Conservation (phyloP, 1,140 invertebrate species). For the Lasioglossum albipes region DNA sequence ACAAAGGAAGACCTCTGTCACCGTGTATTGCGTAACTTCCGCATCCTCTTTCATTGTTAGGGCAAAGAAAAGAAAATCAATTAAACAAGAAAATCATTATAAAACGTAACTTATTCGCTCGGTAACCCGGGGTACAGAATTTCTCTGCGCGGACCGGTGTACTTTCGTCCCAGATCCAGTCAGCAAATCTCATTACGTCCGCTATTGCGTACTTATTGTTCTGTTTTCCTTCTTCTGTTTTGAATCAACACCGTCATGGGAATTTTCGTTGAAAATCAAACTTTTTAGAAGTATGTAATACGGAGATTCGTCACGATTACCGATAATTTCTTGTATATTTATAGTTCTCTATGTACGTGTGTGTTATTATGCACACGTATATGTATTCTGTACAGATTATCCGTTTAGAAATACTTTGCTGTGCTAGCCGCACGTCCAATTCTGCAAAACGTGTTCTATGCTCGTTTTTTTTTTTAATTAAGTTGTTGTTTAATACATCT, state of each 20-base stretch:
- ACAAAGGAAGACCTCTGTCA: not conserved
- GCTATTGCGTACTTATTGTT: slow-evolving; percentile 26
- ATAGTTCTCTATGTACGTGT: not conserved
- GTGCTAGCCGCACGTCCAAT: slow-evolving; percentile 17
- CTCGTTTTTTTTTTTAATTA: not conserved
- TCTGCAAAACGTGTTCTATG: not conserved
- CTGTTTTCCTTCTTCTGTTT: not conserved
- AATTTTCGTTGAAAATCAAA: not conserved
- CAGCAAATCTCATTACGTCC: slow-evolving; percentile 10
- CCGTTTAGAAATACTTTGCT: slow-evolving; percentile 11
- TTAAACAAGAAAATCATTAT: not conserved
- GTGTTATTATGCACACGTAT: no score
- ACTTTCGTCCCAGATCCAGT: slow-evolving; percentile 43
- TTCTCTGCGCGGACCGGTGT: slow-evolving; percentile 44
- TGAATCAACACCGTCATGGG: not conserved
- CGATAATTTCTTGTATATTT: not conserved
- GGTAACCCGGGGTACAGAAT: slow-evolving; percentile 41
- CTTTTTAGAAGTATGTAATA: not conserved
- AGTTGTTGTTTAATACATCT: not conserved
- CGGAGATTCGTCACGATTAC: not conserved
- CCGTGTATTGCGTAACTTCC: not conserved
- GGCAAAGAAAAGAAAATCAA: not conserved
- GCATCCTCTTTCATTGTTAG: slow-evolving; percentile 1
- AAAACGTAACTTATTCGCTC: slow-evolving; percentile 31
- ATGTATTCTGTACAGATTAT: not conserved